phyloP scores from a whole-genome alignment of 2,888 invertebrate species.

The Dyspetes luteomarginatus region DNA sequence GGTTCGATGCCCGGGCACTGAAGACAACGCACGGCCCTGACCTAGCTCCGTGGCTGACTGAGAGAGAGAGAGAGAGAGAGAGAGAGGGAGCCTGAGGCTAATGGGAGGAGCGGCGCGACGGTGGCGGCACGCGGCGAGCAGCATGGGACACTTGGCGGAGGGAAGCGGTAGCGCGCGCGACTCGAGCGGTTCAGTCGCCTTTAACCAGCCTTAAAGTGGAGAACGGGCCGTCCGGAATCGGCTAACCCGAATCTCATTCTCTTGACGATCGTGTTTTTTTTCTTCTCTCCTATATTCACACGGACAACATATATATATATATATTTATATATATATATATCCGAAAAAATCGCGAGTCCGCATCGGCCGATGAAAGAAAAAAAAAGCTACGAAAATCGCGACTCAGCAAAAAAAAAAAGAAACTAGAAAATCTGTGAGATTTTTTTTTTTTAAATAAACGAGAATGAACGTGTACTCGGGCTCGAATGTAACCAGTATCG shows the following conservation, averaged over 20 bases:
- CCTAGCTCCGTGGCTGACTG: constrained; percentile 21
- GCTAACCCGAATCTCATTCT: constrained; percentile 37
- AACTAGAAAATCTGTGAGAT: background rate
- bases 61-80: constrained; percentile 38
- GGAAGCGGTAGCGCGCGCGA: constrained; percentile 73
- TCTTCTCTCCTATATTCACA: background rate
- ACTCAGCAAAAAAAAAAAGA: constrained; percentile 11
- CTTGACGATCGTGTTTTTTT: constrained; percentile 15
- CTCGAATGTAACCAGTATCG: constrained; percentile 28
- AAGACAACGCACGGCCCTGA: no score
- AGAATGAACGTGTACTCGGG: constrained; percentile 58
- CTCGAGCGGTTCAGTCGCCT: constrained; percentile 79
- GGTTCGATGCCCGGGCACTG: no score
- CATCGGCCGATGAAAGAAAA: constrained; percentile 27
- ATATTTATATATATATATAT: no score
- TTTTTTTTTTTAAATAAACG: constrained; percentile 29
- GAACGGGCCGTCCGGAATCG: constrained; percentile 67
- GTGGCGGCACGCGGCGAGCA: constrained; percentile 70
- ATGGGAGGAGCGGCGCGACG: constrained; percentile 68
- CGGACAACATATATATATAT: no score
- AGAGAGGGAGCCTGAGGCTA: background rate
- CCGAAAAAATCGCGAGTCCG: no score
- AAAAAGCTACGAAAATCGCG: constrained; percentile 30
- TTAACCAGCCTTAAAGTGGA: constrained; percentile 77
- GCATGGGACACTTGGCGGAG: constrained; percentile 72